A percentile compares a stretch with the other conserved stretches of the same genome.
phyloP scores from a whole-genome alignment of 2,888 invertebrate species.

The Macrophya alboannulata region DNA sequence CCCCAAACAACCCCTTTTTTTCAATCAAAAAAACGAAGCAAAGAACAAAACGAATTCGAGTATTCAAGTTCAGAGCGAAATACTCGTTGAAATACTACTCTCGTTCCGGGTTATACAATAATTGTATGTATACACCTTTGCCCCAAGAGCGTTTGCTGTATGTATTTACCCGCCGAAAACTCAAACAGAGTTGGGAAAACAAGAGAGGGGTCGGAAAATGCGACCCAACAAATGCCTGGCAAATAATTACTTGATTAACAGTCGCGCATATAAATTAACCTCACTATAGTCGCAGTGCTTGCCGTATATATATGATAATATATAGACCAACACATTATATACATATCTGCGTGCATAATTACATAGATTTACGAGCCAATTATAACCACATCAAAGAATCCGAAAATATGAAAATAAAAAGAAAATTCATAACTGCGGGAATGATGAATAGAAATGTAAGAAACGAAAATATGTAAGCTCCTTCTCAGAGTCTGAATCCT shows the following conservation, averaged over 20 bases:
- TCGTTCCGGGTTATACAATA: neutral
- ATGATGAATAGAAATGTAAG: neutral
- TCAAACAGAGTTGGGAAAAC: constrained; percentile 45
- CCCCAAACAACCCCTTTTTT: no score
- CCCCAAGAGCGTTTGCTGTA: constrained; percentile 14
- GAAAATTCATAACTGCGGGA: neutral
- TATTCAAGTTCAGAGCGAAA: constrained; percentile 7
- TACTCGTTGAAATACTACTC: neutral
- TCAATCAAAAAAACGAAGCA: neutral
- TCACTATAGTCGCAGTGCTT: neutral
- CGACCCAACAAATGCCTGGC: constrained; percentile 20
- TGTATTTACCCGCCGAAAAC: constrained; percentile 47
- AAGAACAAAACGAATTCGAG: neutral
- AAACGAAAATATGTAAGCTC: neutral
- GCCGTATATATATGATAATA: neutral
- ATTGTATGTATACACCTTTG: constrained; percentile 9
- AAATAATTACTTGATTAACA: constrained; percentile 45
- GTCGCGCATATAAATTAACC: constrained; percentile 29
- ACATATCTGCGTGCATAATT: neutral
- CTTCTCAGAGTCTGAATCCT: neutral
- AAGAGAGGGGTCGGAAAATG: constrained; percentile 30
- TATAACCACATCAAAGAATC: no score
- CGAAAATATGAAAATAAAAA: no score
- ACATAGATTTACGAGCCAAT: neutral
- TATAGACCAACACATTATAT: neutral